These are phyloP conservation scores for Zapornia atra DNA, from an alignment of 2,113 vertebrate genomes.

Conservation along the genomic window DNA sequence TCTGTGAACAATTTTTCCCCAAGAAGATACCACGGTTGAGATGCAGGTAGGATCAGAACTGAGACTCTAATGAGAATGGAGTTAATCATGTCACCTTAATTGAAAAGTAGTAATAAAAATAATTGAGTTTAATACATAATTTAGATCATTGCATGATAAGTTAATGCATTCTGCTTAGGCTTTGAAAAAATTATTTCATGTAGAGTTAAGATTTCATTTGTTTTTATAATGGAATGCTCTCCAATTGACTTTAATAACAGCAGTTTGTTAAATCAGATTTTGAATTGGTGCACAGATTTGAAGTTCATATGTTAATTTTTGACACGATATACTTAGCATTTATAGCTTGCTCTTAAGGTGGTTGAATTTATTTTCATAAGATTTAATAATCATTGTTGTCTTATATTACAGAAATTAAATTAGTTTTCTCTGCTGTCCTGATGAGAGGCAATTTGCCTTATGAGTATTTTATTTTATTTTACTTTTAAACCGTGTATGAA, in stretches of 20 bases:
- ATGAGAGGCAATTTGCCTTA: not conserved
- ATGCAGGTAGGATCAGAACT: not conserved
- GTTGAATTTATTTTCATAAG: conserved; percentile 39
- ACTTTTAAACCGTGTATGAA: not conserved
- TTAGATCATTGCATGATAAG: conserved; percentile 68
- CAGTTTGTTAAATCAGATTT: conserved; percentile 73
- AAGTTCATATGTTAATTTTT: conserved; percentile 64
- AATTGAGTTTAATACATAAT: conserved; percentile 81
- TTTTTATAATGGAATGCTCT: conserved; percentile 67
- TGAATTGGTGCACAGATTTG: conserved; percentile 49
- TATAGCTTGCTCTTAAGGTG: not conserved
- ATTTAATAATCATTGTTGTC: not conserved
- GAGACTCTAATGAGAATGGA: conserved; percentile 21
- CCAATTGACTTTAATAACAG: conserved; percentile 72
- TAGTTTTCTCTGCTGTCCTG: not conserved
- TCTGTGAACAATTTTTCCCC: not conserved
- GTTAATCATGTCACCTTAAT: conserved; percentile 70
- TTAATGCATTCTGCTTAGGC: conserved; percentile 66
- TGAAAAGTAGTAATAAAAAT: conserved; percentile 80
- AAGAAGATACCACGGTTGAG: not conserved
- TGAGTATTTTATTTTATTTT: not conserved
- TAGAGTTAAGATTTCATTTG: conserved; percentile 68
- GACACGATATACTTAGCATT: conserved; percentile 10
- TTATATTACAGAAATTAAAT: conserved; percentile 37
- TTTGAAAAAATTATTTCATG: conserved; percentile 69